Evolutionary conservation across 2,888 invertebrate species (phyloP).

Genomic region (Limenitis camilla): DNA sequence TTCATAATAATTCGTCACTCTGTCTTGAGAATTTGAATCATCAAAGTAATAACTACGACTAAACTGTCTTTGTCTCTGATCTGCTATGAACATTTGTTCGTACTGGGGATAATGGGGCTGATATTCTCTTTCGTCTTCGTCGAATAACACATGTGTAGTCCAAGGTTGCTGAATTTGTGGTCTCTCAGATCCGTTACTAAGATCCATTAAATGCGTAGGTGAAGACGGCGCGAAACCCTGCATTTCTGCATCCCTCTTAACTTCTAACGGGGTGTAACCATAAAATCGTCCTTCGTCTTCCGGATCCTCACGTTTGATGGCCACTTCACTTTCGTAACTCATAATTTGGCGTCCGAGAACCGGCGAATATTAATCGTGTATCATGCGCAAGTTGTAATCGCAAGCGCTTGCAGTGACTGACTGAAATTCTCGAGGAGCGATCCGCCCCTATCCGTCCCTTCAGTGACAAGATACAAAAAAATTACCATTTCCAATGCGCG

Average conservation of each 20-base stretch:
- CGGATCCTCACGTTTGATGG: conserved; percentile 59
- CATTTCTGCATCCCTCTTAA: conserved; percentile 46
- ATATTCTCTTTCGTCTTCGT: conserved; percentile 50
- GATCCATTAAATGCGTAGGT: conserved; percentile 62
- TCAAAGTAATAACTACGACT: conserved; percentile 54
- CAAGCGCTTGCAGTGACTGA: conserved; percentile 46
- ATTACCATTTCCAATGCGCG: conserved; percentile 57
- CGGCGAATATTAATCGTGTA: conserved; percentile 29
- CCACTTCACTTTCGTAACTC: conserved; percentile 59
- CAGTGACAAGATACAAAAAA: conserved; percentile 72
- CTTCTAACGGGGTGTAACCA: conserved; percentile 53
- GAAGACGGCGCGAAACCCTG: conserved; percentile 53
- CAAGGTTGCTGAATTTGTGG: conserved; percentile 42
- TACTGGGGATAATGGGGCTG: conserved; percentile 43
- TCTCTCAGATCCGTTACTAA: conserved; percentile 59
- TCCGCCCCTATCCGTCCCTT: conserved; percentile 68
- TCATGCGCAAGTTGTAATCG: conserved; percentile 45
- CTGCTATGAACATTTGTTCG: conserved; percentile 44
- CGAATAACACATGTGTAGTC: conserved; percentile 44
- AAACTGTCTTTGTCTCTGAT: conserved; percentile 49
- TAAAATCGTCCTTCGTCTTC: conserved; percentile 62
- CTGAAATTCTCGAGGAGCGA: conserved; percentile 45
- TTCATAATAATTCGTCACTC: conserved; percentile 46
- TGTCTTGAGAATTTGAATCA: conserved; percentile 61
- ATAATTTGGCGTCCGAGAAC: conserved; percentile 37